A percentile compares a stretch with the other conserved stretches of the same genome.
Conservation (phyloP, 1,140 invertebrate genomes). For the Ditylenchus dipsaci region DNA sequence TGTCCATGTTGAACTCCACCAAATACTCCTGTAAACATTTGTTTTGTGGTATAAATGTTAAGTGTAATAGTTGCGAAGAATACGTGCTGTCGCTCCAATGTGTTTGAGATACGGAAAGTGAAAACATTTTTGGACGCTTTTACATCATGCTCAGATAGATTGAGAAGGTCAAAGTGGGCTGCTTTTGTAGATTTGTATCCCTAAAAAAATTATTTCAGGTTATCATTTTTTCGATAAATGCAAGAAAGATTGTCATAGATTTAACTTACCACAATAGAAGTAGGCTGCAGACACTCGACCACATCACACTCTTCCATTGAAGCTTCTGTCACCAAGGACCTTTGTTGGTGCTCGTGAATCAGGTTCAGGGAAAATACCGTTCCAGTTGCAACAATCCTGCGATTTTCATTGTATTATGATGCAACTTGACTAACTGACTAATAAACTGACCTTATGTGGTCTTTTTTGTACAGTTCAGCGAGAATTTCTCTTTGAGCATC, state of each 20-base stretch:
- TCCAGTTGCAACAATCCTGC: constrained; percentile 13
- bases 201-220: too few species aligned
- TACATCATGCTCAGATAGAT: constrained; percentile 5
- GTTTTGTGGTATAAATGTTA: neutral
- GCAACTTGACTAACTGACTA: too few species aligned
- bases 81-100: constrained; percentile 15
- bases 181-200: constrained; percentile 3
- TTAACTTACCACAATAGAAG: neutral
- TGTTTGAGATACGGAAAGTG: constrained; percentile 10
- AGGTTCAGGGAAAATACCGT: constrained; percentile 9
- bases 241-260: too few species aligned
- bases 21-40: neutral
- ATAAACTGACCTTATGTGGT: constrained; percentile 24
- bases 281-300: constrained; percentile 15
- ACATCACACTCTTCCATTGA: constrained; percentile 28
- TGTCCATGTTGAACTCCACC: constrained; percentile 27
- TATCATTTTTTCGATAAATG: too few species aligned
- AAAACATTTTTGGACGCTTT: constrained; percentile 17
- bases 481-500: constrained; percentile 18
- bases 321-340: constrained; percentile 12
- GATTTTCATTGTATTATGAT: neutral
- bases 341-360: constrained; percentile 2
- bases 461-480: constrained; percentile 17
- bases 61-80: neutral
- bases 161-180: constrained; percentile 17